Evolutionary conservation across 2,113 vertebrate genomes (phyloP), one percentile per base, ranked within the genome.

Genomic region (Anolis sagrei): DNA sequence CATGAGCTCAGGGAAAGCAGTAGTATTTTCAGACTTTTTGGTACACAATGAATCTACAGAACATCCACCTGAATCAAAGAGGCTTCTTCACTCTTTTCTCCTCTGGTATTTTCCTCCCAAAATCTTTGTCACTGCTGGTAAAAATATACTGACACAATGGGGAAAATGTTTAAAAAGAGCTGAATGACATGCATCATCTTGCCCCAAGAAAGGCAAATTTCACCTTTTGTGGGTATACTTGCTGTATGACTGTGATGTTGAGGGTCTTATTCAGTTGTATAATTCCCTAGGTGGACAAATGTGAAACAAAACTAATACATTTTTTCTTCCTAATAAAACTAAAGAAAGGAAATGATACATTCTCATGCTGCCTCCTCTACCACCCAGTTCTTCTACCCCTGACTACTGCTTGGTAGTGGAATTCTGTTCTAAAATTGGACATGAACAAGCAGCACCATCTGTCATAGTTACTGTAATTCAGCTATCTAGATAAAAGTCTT

Each of bases 351-450:
- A 10, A 48, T 58, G 11, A 25, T 23, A 49, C 29, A 23, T 19
- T 34, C 13, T 86, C 39, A 73, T 39, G 11, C 29, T 49, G 76
- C 54, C 68, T 79, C 27, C 69, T 74, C 34, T 36, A 25, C 36
- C 6, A 44, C 29, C 21, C 78, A 8, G 34, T 73, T 49, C 66
- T 7, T 8, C 11, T 78, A 68, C n/a, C 27, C 75, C 68, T 79
- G 25, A 88, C 48, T 73, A 76, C 11, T 51, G 1, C 61, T 13
- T 2, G 1, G 3, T 6, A 39, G 13, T n/a, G 36, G 86, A 54
- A 64, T 61, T 0, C 0, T 39, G 49, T 18, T 1, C 70, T 85
- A 76, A 74, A 68, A 76, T 1, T 70, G 73, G 49, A 61, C 1
- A 21, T 32, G 21, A 9, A 14, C 0, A 0, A 75, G 72, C 6